These are phyloP conservation scores for Carlito syrichta DNA, from an alignment of 2,113 vertebrate genomes.

Conservation along the genomic window DNA sequence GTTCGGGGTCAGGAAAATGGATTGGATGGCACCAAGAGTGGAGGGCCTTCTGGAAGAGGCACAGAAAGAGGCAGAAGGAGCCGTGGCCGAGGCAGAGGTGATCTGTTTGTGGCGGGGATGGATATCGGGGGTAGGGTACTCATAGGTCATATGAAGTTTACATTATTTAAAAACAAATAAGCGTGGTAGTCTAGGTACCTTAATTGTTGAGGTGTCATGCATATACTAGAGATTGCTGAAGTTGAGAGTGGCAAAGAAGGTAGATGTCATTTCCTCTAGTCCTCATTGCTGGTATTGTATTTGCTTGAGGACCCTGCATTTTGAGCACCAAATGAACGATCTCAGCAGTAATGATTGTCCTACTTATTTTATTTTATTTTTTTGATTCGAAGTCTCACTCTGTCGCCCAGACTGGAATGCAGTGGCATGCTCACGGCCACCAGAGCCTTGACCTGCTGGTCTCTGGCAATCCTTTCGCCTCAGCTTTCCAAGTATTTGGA, in stretches of 20 bases:
- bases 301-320: neutral
- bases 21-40: slow-evolving; percentile 89
- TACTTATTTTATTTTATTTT: no score
- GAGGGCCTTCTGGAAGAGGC: slow-evolving; percentile 90
- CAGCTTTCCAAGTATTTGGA: no score
- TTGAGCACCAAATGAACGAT: neutral
- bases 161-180: slow-evolving; percentile 1
- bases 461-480: no score
- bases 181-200: neutral
- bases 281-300: neutral
- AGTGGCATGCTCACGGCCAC: no score
- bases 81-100: slow-evolving; percentile 96
- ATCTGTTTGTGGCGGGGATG: neutral
- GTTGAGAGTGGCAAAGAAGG: neutral
- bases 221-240: neutral
- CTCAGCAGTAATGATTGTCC: neutral
- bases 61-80: slow-evolving; percentile 93
- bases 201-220: neutral
- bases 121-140: neutral
- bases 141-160: neutral
- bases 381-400: no score
- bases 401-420: no score
- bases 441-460: no score
- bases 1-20: slow-evolving; percentile 98
- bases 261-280: neutral